Evolutionary conservation across 2,888 invertebrate genomes (phyloP).

Genomic region (Adelognathus sp.): DNA sequence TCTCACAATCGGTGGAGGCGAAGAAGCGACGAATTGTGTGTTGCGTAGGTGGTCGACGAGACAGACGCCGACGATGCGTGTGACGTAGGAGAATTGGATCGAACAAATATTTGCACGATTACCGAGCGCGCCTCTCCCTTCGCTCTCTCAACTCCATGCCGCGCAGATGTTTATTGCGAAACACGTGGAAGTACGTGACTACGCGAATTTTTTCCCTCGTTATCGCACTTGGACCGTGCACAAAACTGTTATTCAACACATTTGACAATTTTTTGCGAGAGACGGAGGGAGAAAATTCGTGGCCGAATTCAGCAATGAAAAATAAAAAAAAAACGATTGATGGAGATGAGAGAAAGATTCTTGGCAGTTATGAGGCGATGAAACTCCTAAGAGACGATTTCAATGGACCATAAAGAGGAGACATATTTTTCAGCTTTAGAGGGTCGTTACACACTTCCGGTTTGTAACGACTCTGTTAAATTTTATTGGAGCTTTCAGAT

Average conservation of each 20-base stretch:
- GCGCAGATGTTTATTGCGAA: background rate
- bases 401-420: too few species aligned
- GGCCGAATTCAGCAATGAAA: too few species aligned
- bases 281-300: too few species aligned
- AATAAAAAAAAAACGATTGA: constrained; percentile 11
- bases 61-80: background rate
- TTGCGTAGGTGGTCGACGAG: background rate
- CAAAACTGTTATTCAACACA: background rate
- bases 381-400: background rate
- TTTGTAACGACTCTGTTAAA: constrained; percentile 50
- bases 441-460: constrained; percentile 52
- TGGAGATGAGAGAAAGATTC: constrained; percentile 13
- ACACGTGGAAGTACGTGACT: constrained; percentile 31
- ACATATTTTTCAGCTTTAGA: background rate
- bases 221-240: too few species aligned
- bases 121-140: too few species aligned
- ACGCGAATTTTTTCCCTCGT: background rate
- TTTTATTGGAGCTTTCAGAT: background rate
- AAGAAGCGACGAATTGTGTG: too few species aligned
- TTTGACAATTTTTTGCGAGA: too few species aligned
- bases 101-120: constrained; percentile 63
- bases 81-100: constrained; percentile 41
- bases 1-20: background rate
- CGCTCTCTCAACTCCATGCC: too few species aligned
- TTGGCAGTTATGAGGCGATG: constrained; percentile 3